Evolutionary conservation across 2,797 vertebrate species (phyloP).

Genomic region (Tapera naevia): DNA sequence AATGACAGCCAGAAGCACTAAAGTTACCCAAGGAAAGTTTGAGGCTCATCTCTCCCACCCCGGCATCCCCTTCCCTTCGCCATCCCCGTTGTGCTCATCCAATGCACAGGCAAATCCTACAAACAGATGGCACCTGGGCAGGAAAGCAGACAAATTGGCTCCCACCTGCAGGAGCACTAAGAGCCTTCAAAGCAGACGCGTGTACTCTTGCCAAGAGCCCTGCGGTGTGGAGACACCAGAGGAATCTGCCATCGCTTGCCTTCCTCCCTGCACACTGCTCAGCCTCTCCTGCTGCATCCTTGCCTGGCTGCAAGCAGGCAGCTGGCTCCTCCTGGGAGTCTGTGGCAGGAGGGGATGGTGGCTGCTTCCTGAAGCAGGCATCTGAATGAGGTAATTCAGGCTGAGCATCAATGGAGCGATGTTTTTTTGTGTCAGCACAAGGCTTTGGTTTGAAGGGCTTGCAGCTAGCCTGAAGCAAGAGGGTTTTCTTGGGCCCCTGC

Average conservation of each 20-base stretch:
- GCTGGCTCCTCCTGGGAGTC: background rate
- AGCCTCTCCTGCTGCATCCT: background rate
- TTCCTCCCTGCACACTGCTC: background rate
- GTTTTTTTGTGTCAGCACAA: background rate
- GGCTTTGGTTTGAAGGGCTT: background rate
- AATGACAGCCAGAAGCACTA: background rate
- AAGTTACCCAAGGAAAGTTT: conserved; percentile 10
- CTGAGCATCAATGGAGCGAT: background rate
- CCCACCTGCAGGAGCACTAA: conserved; percentile 50
- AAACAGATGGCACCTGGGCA: conserved; percentile 51
- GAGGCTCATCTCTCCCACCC: background rate
- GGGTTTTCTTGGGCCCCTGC: conserved; percentile 24
- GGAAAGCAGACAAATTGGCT: conserved; percentile 47
- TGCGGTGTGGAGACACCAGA: background rate
- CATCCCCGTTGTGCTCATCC: background rate
- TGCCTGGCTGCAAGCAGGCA: background rate
- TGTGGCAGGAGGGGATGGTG: background rate
- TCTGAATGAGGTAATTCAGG: background rate
- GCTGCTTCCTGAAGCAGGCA: accelerated
- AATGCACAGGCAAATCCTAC: background rate
- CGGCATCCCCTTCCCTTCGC: background rate
- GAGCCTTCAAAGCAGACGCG: background rate
- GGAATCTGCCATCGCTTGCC: background rate
- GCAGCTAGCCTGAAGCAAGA: background rate
- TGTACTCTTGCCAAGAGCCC: background rate